Base-by-base conservation (phyloP, 2,888 invertebrate species). In the Lagria hirta region DNA sequence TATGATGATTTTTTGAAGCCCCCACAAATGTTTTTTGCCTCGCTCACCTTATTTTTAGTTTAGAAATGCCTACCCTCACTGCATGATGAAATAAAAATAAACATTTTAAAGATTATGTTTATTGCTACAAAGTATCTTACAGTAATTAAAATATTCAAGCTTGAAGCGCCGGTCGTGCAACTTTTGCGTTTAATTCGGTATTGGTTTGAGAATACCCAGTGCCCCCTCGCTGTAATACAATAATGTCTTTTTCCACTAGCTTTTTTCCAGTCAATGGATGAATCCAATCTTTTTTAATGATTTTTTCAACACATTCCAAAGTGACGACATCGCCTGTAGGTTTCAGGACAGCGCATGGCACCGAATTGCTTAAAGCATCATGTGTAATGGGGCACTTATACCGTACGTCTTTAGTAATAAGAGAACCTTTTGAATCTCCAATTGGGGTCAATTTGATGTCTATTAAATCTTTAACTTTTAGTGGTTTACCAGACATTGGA, bases 331-430 rank as follows among this genome's bases (percentile, higher is more conserved):
- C 84, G 2, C 98, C 97, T 0, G 90, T 90, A 43, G 92, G 83
- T 73, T 80, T 85, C 36, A 99, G 78, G 16, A 98, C 88, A 46
- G 92, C 97, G 73, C 92, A 93, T 0, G 96, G 94, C 2, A 95
- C 86, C 4, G 95, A 88, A 75, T 97, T 97, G 51, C 90, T 88
- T 18, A 99, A 75, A 47, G 96, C 83, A 71, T 99, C 99, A 70
- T 94, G 91, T 1, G 98, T 98, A 0, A 99, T 87, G 1, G 98
- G 92, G 69, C 99, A 99, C 86, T 96, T 95, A 68, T 95, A 99
- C 57, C 98, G 80, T 52, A 89, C 91, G 67, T 90, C 85, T 70
- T 90, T 93, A 0, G 86, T 81, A 54, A 96, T 92, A 16, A 95
- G 73, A 1, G 93, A 86, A 54, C 86, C 87, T 65, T 88, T 87